Percentiles rank a stretch among this genome's conserved stretches.
Evolutionary conservation across 1,140 invertebrate species (phyloP).

Genomic region (Lucilia cuprina): DNA sequence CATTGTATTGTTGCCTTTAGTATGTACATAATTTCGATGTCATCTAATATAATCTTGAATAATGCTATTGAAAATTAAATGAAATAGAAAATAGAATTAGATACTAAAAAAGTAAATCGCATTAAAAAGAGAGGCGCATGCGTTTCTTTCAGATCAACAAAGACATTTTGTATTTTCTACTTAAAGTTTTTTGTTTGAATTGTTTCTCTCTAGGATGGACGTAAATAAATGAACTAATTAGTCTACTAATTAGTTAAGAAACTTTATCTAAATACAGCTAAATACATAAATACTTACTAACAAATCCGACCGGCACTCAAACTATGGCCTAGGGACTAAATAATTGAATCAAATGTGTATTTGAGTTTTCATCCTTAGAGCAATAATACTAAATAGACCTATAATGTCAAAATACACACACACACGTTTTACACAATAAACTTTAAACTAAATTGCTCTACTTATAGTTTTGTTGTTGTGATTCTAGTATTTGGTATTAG

Average conservation of each 20-base stretch:
- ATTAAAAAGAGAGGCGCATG: not conserved
- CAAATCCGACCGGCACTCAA: not conserved
- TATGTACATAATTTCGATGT: not conserved
- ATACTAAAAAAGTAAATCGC: not conserved
- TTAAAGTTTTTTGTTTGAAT: not conserved
- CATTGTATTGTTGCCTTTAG: no score
- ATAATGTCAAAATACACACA: not conserved
- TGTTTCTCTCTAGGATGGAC: not conserved
- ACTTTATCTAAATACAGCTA: not conserved
- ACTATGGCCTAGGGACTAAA: not conserved
- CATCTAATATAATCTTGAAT: not conserved
- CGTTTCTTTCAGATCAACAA: not conserved
- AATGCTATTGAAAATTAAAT: not conserved
- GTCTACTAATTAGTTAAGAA: constrained; percentile 23
- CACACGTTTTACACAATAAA: not conserved
- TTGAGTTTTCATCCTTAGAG: no score
- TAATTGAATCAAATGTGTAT: not conserved
- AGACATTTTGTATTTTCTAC: not conserved
- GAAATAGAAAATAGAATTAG: not conserved
- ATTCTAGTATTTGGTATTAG: not conserved
- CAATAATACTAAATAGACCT: not conserved
- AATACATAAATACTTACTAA: constrained; percentile 13
- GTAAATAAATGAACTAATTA: constrained; percentile 31
- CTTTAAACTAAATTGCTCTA: not conserved
- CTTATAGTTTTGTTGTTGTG: not conserved